Conservation (phyloP, 1,140 invertebrate genomes). For the Aphaenogaster ashmeadi region DNA sequence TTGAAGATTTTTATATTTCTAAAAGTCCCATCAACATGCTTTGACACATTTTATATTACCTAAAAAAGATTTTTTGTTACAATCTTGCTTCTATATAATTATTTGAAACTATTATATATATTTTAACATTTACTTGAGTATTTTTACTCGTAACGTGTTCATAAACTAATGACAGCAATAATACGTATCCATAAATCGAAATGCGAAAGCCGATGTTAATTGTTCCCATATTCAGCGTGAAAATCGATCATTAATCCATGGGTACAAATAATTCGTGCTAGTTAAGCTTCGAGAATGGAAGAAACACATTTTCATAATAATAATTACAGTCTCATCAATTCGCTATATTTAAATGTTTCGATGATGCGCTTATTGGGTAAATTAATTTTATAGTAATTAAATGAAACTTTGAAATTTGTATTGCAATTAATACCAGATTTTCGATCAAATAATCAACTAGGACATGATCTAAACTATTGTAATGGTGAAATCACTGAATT, state of each 20-base stretch:
- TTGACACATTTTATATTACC: background rate
- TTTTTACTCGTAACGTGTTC: background rate
- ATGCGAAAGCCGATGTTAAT: conserved; percentile 42
- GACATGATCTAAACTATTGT: background rate
- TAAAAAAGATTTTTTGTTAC: background rate
- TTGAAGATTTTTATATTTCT: background rate
- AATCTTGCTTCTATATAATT: background rate
- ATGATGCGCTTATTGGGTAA: background rate
- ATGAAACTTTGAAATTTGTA: conserved; percentile 10
- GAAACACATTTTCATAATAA: conserved; percentile 52
- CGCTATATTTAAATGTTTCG: conserved; percentile 12
- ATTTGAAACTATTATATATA: background rate
- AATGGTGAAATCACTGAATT: background rate
- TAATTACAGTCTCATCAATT: conserved; percentile 51
- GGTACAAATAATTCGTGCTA: conserved; percentile 3
- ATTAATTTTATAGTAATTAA: conserved; percentile 48
- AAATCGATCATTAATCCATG: conserved; percentile 42
- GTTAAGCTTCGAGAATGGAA: conserved; percentile 26
- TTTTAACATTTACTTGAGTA: background rate
- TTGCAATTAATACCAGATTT: background rate
- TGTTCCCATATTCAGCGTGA: background rate
- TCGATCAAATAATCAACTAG: background rate
- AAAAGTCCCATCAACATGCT: background rate
- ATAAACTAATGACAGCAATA: conserved; percentile 33
- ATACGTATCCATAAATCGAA: conserved; percentile 35